Evolutionary conservation across 2,888 invertebrate genomes (phyloP), one percentile per base, ranked within the genome.

Genomic region (Lydus trimaculatus): DNA sequence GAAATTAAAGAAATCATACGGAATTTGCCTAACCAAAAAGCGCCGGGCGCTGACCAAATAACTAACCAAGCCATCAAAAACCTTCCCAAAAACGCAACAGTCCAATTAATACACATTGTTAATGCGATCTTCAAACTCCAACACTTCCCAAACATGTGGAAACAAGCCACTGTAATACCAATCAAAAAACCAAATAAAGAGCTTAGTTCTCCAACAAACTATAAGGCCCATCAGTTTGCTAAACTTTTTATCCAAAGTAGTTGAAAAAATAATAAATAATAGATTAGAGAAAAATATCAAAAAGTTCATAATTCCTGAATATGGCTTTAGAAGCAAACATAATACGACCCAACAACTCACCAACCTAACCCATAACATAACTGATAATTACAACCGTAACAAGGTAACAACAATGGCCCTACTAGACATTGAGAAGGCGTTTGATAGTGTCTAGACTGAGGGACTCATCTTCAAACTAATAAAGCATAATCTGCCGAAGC

Each of bases 361-460:
- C 0, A 63, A 78, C 66, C 72, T 83, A n/a, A 65, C 69, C n/a
- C 71, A 77, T 43, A 25, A 71, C 31, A 75, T 78, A 13, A 59
- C 71, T 7, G 43, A 72, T 1, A 75, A 73, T 43, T 75, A 78
- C 17, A 75, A 77, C 56, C 61, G 66, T 11, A 72, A 75, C 20
- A 68, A 77, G 58, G 66, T 69, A 5, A 80, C 79, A 8, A 77
- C 75, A 4, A 74, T 80, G 63, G 64, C 78, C 0, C 66, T 80
- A 11, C 69, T 84, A 0, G 81, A 83, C 64, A 70, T 81, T 28
- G 28, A 28, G 4, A 28, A 28, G 4, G 28, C 28, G 4, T 28
- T 28, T 28, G 28, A 82, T 65, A 72, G 72, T 2, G 79, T 83
- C 5, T 81, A 80, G 78, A 77, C 78, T 23, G 61, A 74, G 1